Percentiles rank a stretch among this genome's conserved stretches.
Evolutionary conservation across 2,113 vertebrate genomes (phyloP).

Genomic region (Cyanoliseus patagonus): DNA sequence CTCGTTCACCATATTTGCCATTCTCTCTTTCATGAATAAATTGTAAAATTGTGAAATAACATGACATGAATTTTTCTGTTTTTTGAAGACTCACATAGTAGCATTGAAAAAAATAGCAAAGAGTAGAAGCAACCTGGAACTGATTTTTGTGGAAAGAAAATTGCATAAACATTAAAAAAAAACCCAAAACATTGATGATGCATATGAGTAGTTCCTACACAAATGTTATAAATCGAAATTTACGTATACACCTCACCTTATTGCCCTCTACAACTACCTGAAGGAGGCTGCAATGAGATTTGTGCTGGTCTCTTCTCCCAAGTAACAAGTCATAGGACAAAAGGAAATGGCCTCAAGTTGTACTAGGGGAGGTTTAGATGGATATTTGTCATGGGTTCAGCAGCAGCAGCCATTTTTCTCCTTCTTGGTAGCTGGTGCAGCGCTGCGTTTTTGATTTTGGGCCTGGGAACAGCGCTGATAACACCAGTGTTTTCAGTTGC

Average conservation of each 20-base stretch:
- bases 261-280: background rate
- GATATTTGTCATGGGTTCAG: background rate
- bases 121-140: background rate
- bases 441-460: too few species aligned
- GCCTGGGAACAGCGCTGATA: too few species aligned
- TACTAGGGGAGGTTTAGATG: background rate
- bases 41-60: background rate
- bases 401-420: too few species aligned
- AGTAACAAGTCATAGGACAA: background rate
- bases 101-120: background rate
- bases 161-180: background rate
- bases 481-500: too few species aligned
- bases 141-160: background rate
- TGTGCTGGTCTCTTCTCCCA: rapidly evolving
- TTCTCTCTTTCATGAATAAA: background rate
- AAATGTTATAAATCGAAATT: background rate
- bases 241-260: background rate
- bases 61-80: background rate
- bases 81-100: background rate
- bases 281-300: rapidly evolving
- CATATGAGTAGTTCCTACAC: background rate
- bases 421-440: too few species aligned
- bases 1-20: background rate
- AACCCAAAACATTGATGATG: background rate
- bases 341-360: background rate